Base-by-base conservation (phyloP, 2,113 vertebrate genomes). In the Rhodinocichla rosea region DNA sequence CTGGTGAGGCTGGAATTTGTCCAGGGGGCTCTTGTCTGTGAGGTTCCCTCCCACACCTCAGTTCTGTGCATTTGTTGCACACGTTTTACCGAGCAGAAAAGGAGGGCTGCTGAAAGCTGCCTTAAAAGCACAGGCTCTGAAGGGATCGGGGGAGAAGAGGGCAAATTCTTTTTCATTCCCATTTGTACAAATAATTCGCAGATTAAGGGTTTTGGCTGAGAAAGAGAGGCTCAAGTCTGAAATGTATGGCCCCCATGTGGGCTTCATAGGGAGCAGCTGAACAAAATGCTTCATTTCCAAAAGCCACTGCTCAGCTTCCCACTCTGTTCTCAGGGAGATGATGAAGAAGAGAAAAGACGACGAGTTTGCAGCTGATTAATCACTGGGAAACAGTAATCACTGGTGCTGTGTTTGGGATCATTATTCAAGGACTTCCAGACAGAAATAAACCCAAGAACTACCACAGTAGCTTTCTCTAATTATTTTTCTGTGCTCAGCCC, bases 381-480 rank as follows among this genome's bases (percentile, higher is more conserved):
- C 91, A 50, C 64, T 84, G 83, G 86, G 93, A 97, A 97, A 74
- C 83, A 27, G 91, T 93, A 97, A 95, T 97, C 96, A 95, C 90
- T 68, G 60, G 26, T 74, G 42, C 74, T 92, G 77, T 68, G 85
- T 92, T 95, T 92, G 93, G 93, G 97, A 75, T 97, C 97, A 91
- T 96, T 95, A 92, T 96, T 94, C 89, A 89, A 67, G 89, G 89
- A 55, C 78, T 92, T 96, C 96, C 71, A 65, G 94, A 69, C 94
- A 96, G 95, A 97, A 96, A 89, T 52, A 28, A 95, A 87, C 69
- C 4, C 3, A 50, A 90, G 87, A 90, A 91, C 50, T 40, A 27
- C 75, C 57, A 78, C 82, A 65, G 96, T 76, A 67, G 91, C 95
- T 96, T 83, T 95, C 86, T 96, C 91, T 90, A 81, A 94, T 97